Percentiles rank a stretch among this genome's conserved stretches.
Evolutionary conservation across 2,888 invertebrate species (phyloP).

Genomic region (Acronicta aceris): DNA sequence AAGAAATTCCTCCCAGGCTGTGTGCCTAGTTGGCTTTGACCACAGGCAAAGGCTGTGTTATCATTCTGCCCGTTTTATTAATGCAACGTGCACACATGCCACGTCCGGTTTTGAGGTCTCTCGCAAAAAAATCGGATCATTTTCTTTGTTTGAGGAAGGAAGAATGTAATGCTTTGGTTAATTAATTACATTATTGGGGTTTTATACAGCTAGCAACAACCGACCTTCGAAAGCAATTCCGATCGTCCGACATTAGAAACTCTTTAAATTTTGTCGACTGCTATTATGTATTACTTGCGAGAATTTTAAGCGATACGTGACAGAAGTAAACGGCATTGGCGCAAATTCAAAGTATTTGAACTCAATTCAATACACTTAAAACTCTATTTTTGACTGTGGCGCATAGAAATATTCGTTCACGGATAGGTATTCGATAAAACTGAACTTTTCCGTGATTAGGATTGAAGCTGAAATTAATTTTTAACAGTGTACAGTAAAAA

Average conservation of each 20-base stretch:
- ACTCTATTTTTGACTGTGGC: too few species aligned
- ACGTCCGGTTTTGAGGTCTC: constrained; percentile 19
- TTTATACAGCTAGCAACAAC: constrained; percentile 5
- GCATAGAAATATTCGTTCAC: too few species aligned
- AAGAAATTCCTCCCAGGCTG: constrained; percentile 47
- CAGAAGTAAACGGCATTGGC: not conserved
- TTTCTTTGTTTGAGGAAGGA: constrained; percentile 21
- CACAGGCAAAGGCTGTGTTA: constrained; percentile 52
- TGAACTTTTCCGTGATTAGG: too few species aligned
- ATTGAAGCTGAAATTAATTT: not conserved
- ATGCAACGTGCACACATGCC: constrained; percentile 44
- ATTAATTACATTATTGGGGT: constrained; percentile 18
- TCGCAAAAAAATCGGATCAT: constrained; percentile 19
- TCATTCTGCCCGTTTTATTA: constrained; percentile 54
- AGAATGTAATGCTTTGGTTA: constrained; percentile 11
- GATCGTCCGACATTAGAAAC: too few species aligned
- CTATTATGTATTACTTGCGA: not conserved
- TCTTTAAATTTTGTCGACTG: not conserved
- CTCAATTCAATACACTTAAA: too few species aligned
- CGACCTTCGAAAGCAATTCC: too few species aligned
- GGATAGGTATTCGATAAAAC: too few species aligned
- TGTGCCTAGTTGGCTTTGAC: constrained; percentile 52
- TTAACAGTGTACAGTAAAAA: constrained; percentile 4
- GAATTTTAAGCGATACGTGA: not conserved
- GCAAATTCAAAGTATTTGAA: not conserved